Percentiles rank a stretch among this genome's conserved stretches.
Evolutionary conservation across 2,113 vertebrate genomes (phyloP).

Genomic region (Piliocolobus tephrosceles): DNA sequence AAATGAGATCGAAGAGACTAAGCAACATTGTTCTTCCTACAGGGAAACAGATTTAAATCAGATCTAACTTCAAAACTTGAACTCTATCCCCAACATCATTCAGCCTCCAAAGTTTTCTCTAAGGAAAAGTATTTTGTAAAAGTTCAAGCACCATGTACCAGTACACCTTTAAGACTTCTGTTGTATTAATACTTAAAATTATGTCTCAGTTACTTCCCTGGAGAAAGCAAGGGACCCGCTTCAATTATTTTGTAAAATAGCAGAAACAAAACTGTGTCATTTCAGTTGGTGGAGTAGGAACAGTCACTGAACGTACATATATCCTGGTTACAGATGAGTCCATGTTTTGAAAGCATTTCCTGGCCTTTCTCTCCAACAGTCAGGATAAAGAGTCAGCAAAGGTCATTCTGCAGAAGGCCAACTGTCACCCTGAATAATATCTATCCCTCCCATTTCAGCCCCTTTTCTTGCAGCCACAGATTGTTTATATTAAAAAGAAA

Average conservation of each 20-base stretch:
- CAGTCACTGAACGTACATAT: background rate
- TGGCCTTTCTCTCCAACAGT: background rate
- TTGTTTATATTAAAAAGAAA: constrained; percentile 15
- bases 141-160: background rate
- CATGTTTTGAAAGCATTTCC: background rate
- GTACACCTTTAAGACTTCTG: background rate
- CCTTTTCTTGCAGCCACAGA: background rate
- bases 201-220: background rate
- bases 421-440: background rate
- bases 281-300: background rate
- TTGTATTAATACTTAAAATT: background rate
- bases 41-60: constrained; percentile 4
- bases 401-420: background rate
- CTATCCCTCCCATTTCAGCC: background rate
- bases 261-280: background rate
- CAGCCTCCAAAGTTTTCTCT: constrained; percentile 23
- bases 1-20: constrained; percentile 13
- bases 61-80: constrained; percentile 17
- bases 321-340: background rate
- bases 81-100: background rate
- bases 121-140: background rate
- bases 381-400: constrained; percentile 27
- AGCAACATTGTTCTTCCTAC: background rate
- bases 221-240: background rate
- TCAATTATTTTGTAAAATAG: background rate